These are phyloP conservation scores for Druon quercuslanigerum DNA, from an alignment of 1,140 invertebrate species.

Conservation along the genomic window DNA sequence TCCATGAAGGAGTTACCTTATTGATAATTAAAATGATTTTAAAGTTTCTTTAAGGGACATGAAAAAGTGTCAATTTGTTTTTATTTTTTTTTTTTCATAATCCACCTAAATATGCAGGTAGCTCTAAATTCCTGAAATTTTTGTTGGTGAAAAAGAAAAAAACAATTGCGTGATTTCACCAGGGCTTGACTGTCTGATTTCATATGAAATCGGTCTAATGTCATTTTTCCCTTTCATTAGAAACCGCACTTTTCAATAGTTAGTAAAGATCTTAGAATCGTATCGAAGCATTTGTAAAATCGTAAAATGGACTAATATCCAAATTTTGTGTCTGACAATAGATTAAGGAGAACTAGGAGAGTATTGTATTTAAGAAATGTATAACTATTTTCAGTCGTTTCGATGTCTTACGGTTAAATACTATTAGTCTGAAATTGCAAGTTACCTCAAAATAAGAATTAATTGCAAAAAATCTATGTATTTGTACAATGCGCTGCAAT, in stretches of 20 bases:
- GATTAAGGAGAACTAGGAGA: conserved; percentile 59
- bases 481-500: conserved; percentile 23
- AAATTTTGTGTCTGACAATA: conserved; percentile 37
- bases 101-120: too few species aligned
- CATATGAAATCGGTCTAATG: conserved; percentile 10
- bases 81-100: too few species aligned
- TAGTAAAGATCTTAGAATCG: conserved; percentile 37
- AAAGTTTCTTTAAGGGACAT: too few species aligned
- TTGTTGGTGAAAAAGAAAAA: too few species aligned
- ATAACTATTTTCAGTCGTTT: conserved; percentile 52
- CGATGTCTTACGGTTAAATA: conserved; percentile 39
- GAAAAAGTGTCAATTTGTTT: too few species aligned
- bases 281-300: conserved; percentile 42
- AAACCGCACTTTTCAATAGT: conserved; percentile 31
- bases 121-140: too few species aligned
- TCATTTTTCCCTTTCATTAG: conserved; percentile 40
- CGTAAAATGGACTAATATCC: conserved; percentile 40
- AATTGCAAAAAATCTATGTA: conserved; percentile 14
- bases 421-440: conserved; percentile 2
- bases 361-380: conserved; percentile 49
- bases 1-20: too few species aligned
- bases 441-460: conserved; percentile 41
- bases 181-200: too few species aligned
- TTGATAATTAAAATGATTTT: too few species aligned
- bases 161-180: too few species aligned